Conservation (phyloP, 2,113 vertebrate species). For the Peromyscus maniculatus region DNA sequence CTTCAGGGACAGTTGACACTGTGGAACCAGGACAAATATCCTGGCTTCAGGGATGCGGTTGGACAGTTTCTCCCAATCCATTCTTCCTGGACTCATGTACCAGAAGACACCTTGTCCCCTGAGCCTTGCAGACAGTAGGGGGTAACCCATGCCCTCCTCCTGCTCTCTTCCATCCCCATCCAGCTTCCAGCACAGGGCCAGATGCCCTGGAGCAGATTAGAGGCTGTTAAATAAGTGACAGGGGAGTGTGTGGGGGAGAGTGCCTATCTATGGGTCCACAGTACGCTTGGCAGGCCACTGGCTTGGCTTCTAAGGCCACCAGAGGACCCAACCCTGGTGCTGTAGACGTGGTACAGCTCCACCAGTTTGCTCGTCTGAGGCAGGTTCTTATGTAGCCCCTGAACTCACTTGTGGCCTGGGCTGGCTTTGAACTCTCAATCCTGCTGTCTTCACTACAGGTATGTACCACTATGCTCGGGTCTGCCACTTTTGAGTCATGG, state of each 20-base stretch:
- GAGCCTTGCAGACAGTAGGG: not conserved
- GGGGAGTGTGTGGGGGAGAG: not conserved
- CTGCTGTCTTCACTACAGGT: not conserved
- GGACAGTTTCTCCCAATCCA: rapidly evolving
- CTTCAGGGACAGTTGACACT: not conserved
- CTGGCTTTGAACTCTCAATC: not conserved
- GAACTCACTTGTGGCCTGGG: not conserved
- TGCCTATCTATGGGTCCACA: not conserved
- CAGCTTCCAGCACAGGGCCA: not conserved
- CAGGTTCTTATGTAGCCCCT: not conserved
- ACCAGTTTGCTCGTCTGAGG: not conserved
- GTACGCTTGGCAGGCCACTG: rapidly evolving
- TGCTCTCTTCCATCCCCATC: not conserved
- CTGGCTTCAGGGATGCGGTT: not conserved
- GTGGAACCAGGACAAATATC: no score
- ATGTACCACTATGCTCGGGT: not conserved
- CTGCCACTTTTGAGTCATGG: not conserved
- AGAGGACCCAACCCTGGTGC: not conserved
- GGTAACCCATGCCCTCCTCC: not conserved
- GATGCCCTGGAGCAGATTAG: not conserved
- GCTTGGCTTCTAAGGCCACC: not conserved
- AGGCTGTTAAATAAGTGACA: not conserved
- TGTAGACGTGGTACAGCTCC: not conserved
- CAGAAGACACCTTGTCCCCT: not conserved
- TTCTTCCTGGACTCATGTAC: not conserved